Conservation (phyloP, 2,797 vertebrate species). For the Ctenosaura bakeri region DNA sequence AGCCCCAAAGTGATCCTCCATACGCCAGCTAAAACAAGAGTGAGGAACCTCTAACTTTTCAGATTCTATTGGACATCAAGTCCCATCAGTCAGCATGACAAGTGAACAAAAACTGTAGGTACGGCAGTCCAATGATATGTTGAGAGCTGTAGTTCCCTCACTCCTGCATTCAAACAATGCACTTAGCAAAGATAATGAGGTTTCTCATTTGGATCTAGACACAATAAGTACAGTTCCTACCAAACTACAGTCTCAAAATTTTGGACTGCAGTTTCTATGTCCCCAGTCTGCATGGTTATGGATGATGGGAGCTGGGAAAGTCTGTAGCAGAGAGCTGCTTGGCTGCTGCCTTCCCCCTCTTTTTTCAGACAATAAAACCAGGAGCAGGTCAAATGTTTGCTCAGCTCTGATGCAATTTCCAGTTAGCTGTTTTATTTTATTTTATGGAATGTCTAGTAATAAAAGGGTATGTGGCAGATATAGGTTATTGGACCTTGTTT, state of each 20-base stretch:
- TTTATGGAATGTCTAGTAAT: conserved; percentile 9
- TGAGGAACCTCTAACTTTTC: too few relatives aligned
- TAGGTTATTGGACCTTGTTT: conserved; percentile 21
- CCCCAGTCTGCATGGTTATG: neutral
- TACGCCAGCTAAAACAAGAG: neutral
- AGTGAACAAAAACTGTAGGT: too few relatives aligned
- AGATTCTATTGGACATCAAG: too few relatives aligned
- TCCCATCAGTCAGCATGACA: too few relatives aligned
- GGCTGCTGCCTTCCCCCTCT: too few relatives aligned
- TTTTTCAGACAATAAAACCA: neutral
- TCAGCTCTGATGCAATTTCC: conserved; percentile 9
- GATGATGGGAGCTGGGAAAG: neutral
- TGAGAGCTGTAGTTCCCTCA: too few relatives aligned
- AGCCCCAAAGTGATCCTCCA: neutral
- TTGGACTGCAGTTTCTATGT: neutral
- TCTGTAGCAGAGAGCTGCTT: neutral
- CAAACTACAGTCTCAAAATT: neutral
- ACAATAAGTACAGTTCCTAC: neutral
- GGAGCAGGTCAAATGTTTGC: neutral
- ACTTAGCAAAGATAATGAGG: too few relatives aligned
- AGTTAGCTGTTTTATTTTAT: conserved; percentile 32
- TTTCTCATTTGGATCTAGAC: neutral
- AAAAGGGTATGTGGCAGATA: neutral
- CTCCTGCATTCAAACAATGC: too few relatives aligned
- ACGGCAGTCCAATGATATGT: too few relatives aligned